A percentile compares a stretch with the other conserved stretches of the same genome.
phyloP scores from a whole-genome alignment of 2,797 vertebrate genomes.

The Onychomys arenicola region DNA sequence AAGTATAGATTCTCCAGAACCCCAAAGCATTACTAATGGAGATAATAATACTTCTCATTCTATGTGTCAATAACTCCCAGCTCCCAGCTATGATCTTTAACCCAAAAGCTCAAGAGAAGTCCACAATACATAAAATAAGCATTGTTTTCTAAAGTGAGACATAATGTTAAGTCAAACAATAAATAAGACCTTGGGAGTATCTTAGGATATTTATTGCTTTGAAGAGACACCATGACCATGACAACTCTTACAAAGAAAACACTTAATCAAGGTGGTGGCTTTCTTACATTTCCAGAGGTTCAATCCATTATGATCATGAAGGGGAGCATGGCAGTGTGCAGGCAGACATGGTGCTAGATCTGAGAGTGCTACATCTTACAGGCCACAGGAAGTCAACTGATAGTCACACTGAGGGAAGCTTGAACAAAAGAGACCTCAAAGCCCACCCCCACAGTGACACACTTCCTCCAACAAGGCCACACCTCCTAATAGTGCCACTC shows the following conservation, averaged over 20 bases:
- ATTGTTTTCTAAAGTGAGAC: neutral
- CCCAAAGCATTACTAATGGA: slow-evolving; percentile 5
- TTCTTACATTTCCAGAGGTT: neutral
- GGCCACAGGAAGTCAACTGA: neutral
- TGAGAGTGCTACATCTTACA: neutral
- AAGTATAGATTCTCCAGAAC: slow-evolving; percentile 53
- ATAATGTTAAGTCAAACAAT: slow-evolving; percentile 51
- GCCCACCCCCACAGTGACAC: neutral
- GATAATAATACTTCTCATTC: neutral
- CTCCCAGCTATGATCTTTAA: slow-evolving; percentile 46
- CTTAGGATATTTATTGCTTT: neutral
- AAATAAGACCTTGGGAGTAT: neutral
- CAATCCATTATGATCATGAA: neutral
- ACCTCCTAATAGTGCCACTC: neutral
- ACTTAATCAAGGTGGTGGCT: neutral
- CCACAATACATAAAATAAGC: slow-evolving; percentile 55
- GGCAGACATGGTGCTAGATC: neutral
- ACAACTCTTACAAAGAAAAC: neutral
- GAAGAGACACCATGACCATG: neutral
- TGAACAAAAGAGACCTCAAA: neutral
- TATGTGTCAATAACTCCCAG: slow-evolving; percentile 22
- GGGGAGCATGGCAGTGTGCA: neutral
- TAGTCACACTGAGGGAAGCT: neutral
- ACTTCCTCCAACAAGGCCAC: neutral
- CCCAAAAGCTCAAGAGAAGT: slow-evolving; percentile 38